Evolutionary conservation across 2,888 invertebrate species (phyloP), one percentile per base, ranked within the genome.

Genomic region (Epiblema foenella): DNA sequence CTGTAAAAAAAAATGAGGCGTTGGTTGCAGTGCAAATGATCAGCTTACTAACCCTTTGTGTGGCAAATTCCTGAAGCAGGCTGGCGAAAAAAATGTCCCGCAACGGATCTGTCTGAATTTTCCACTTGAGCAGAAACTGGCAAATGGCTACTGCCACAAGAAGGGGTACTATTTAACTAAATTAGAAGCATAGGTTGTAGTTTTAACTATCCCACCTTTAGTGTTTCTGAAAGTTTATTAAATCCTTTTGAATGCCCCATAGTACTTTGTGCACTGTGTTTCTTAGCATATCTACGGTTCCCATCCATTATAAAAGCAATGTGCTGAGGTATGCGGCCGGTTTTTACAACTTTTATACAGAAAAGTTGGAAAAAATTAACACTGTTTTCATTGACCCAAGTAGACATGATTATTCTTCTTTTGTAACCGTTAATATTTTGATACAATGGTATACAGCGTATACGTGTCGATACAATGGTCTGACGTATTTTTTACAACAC

Each of bases 261-360:
- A 62, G 95, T 94, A 80, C 96, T 96, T 67, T 95, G 93, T 0
- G 98, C 94, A 56, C 96, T 95, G 56, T 95, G 95, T 82, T 97
- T 97, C 75, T 95, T 95, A 0, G 99, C 99, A 90, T 95, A 99
- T 67, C 99, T 94, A 68, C 99, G 95, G 89, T 99, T 99, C 8
- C 99, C 99, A 91, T 99, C 99, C 99, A 99, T 99, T 74, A 99
- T 99, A 84, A 99, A 97, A 0, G 99, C 99, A 75, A 99, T 94
- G 89, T 99, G 99, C 74, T 95, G 95, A 0, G 99, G 99, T 72
- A 99, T 93, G 39, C 96, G 95, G 3, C 98, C 98, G 49, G 95
- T 95, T 88, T 96, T 97, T 24, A 98, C 90, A 10, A 99, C 93
- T 85, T 89, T 90, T 49, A 93, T 89, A 79, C 96, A 96, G 65